phyloP scores from a whole-genome alignment of 1,140 invertebrate species.

The Samia ricini region DNA sequence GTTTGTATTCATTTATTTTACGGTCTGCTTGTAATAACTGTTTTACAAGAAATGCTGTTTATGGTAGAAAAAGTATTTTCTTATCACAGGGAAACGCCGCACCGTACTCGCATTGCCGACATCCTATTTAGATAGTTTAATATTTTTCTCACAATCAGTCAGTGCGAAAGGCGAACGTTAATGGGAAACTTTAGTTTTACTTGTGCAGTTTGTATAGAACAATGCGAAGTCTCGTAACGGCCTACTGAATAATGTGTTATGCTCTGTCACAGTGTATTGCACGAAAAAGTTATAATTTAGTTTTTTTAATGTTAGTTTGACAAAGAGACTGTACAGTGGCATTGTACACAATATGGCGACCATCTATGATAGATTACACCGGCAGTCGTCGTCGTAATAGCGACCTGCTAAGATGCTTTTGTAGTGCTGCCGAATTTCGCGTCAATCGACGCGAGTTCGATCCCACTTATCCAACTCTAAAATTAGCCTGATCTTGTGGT shows the following conservation, averaged over 20 bases:
- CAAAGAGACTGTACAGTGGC: too few relatives aligned
- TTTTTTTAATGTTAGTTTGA: too few relatives aligned
- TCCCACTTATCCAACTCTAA: too few relatives aligned
- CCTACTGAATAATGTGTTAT: background rate
- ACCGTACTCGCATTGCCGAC: background rate
- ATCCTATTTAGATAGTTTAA: background rate
- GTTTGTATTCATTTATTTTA: background rate
- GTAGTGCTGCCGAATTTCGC: too few relatives aligned
- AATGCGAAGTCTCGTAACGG: background rate
- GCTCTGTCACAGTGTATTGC: background rate
- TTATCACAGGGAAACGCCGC: background rate
- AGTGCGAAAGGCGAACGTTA: background rate
- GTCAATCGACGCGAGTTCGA: too few relatives aligned
- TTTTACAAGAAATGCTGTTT: background rate
- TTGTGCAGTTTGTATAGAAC: background rate
- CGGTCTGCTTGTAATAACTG: background rate
- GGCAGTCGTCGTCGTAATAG: too few relatives aligned
- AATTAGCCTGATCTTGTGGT: too few relatives aligned
- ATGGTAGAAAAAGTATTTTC: background rate
- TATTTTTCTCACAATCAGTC: background rate
- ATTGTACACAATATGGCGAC: too few relatives aligned
- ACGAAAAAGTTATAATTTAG: too few relatives aligned
- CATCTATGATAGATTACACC: too few relatives aligned
- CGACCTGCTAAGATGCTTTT: too few relatives aligned
- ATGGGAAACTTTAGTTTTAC: background rate